Conservation (phyloP, 1,140 invertebrate species). For the Drosophila sulfurigaster region DNA sequence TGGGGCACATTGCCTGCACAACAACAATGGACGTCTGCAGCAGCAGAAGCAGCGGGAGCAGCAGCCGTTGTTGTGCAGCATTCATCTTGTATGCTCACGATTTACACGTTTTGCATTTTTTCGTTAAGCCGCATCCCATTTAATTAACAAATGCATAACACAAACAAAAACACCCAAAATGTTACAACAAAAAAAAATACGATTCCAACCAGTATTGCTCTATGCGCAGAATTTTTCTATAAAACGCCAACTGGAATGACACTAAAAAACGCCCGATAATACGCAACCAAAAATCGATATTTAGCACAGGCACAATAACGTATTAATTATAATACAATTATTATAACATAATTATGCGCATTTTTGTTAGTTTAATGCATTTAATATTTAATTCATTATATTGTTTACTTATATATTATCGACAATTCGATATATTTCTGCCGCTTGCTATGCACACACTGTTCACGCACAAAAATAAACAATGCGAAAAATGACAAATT, state of each 20-base stretch:
- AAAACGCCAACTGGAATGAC: constrained; percentile 3
- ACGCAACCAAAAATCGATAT: constrained; percentile 24
- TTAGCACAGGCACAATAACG: not conserved
- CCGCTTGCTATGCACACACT: constrained; percentile 22
- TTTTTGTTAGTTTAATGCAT: no score
- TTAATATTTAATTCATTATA: not conserved
- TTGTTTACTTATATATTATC: not conserved
- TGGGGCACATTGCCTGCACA: constrained; percentile 63
- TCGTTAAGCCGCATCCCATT: constrained; percentile 48
- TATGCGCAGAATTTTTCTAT: constrained; percentile 36
- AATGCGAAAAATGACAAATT: not conserved
- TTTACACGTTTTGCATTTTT: constrained; percentile 32
- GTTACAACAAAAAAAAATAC: constrained; percentile 64
- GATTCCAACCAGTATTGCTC: constrained; percentile 47
- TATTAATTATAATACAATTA: not conserved
- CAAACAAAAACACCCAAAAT: constrained; percentile 69
- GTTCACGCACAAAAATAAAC: constrained; percentile 1
- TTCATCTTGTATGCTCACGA: constrained; percentile 52
- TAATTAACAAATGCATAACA: constrained; percentile 67
- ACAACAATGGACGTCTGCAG: constrained; percentile 37
- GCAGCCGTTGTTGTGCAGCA: constrained; percentile 46
- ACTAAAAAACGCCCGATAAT: constrained; percentile 34
- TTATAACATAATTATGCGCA: not conserved
- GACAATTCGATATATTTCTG: not conserved
- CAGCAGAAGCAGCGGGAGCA: constrained; percentile 35